Conservation (phyloP, 2,888 invertebrate species). For the Drosophila demipolita region DNA sequence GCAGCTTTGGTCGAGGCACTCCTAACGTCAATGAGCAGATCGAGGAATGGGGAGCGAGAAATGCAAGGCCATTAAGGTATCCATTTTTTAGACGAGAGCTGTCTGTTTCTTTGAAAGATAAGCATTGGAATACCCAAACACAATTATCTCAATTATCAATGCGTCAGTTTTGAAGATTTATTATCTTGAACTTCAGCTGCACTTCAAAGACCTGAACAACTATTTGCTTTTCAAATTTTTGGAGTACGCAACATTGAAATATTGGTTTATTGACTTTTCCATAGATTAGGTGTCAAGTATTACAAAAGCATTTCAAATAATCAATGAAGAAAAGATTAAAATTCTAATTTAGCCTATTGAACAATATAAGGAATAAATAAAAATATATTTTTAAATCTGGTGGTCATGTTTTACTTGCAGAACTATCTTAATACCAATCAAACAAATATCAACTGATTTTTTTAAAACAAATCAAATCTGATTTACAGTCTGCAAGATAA, state of each 20-base stretch:
- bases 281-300: constrained; percentile 1
- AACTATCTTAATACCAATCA: not conserved
- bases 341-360: not conserved
- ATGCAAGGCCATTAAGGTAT: constrained; percentile 3
- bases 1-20: not conserved
- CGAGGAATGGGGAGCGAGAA: not conserved
- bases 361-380: not conserved
- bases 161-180: constrained; percentile 18
- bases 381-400: not conserved
- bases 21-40: not conserved
- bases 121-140: constrained; percentile 1
- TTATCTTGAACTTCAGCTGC: constrained; percentile 10
- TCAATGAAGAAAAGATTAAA: not conserved
- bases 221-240: constrained; percentile 2
- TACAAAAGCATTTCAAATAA: not conserved
- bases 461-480: not conserved
- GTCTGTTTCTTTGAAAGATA: constrained; percentile 20
- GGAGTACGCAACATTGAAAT: not conserved
- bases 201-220: constrained; percentile 5
- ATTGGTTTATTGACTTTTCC: not conserved
- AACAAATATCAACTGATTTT: not conserved
- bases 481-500: constrained; percentile 4
- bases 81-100: constrained; percentile 24
- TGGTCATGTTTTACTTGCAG: not conserved
- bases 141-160: constrained; percentile 21